Percentiles rank a stretch among this genome's conserved stretches.
phyloP scores from a whole-genome alignment of 2,797 vertebrate species.

The Mionectes olivaceus region DNA sequence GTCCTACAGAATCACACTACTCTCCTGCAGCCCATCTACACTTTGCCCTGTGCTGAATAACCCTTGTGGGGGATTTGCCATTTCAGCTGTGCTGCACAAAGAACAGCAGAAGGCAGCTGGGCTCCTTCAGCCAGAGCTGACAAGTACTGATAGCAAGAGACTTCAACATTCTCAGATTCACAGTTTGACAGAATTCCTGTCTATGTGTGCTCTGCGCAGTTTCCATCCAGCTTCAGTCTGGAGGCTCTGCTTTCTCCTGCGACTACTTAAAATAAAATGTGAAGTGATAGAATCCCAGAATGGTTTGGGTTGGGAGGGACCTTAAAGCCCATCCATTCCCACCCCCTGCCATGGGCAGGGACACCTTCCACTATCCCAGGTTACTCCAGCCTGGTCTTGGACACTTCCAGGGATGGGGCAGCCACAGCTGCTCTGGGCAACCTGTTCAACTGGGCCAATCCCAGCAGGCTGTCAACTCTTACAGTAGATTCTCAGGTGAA shows the following conservation, averaged over 20 bases:
- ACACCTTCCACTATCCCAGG: neutral
- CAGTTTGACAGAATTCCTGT: neutral
- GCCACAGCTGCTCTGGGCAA: neutral
- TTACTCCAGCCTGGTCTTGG: neutral
- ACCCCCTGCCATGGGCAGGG: neutral
- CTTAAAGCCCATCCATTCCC: neutral
- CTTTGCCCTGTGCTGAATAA: accelerated
- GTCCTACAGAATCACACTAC: neutral
- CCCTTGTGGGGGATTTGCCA: accelerated
- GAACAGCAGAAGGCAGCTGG: neutral
- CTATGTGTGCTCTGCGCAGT: neutral
- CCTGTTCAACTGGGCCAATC: neutral
- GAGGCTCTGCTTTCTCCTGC: neutral
- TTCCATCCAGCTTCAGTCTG: neutral
- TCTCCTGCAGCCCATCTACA: neutral
- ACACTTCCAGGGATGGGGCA: neutral
- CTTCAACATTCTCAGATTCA: neutral
- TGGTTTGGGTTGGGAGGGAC: neutral
- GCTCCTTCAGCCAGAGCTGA: neutral
- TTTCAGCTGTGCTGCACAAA: neutral
- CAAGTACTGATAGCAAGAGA: neutral
- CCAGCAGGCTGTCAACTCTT: neutral
- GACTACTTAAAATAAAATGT: neutral
- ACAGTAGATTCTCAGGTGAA: accelerated
- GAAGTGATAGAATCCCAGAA: neutral